Evolutionary conservation across 2,113 vertebrate species (phyloP).

Genomic region (Centropus unirufus): DNA sequence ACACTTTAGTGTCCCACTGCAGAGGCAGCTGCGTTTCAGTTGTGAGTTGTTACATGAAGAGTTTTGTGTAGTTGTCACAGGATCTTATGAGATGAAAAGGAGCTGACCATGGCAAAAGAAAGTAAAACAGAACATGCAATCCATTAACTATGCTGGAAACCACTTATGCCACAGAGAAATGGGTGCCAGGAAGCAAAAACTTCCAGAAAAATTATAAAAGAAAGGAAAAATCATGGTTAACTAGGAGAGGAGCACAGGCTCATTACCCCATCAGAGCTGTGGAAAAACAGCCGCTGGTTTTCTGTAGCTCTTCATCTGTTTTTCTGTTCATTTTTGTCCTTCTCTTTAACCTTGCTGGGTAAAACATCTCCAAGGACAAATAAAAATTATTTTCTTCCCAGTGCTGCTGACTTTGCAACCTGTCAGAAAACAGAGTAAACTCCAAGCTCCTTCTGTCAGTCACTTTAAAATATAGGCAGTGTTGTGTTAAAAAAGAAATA

Average conservation of each 20-base stretch:
- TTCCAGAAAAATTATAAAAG: conserved; percentile 11
- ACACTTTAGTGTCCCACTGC: background rate
- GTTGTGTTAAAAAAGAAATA: background rate
- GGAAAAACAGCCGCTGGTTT: conserved; percentile 14
- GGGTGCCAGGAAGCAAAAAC: conserved; percentile 27
- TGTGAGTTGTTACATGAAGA: conserved; percentile 3
- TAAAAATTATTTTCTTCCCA: conserved; percentile 68
- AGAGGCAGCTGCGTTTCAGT: conserved; percentile 40
- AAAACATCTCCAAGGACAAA: conserved; percentile 74
- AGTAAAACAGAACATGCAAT: conserved; percentile 41
- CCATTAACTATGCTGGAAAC: conserved; percentile 49
- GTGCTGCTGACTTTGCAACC: conserved; percentile 71
- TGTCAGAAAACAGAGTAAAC: conserved; percentile 65
- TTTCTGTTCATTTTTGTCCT: conserved; percentile 66
- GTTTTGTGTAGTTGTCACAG: conserved; percentile 4
- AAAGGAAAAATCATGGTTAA: background rate
- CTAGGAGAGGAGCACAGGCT: background rate
- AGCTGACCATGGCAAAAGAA: conserved; percentile 34
- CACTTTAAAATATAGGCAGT: conserved; percentile 63
- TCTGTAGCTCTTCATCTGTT: conserved; percentile 52
- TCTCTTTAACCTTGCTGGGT: conserved; percentile 71
- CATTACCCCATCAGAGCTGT: background rate
- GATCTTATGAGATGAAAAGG: conserved; percentile 22
- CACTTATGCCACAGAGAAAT: conserved; percentile 23
- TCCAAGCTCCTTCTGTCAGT: conserved; percentile 53